These are phyloP conservation scores for Puma concolor DNA, from an alignment of 2,113 vertebrate genomes.

Conservation along the genomic window DNA sequence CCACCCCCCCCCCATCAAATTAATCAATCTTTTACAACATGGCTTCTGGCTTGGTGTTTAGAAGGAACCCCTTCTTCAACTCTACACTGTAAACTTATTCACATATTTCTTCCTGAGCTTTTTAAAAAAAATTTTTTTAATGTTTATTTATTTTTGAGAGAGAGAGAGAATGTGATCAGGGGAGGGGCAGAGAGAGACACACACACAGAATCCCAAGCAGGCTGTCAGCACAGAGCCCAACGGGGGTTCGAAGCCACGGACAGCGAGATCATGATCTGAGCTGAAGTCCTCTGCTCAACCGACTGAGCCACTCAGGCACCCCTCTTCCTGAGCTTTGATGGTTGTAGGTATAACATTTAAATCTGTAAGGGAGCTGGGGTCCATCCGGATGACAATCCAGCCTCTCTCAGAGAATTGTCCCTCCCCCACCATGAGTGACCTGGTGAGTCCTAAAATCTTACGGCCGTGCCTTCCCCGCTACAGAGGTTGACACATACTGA, in stretches of 20 bases:
- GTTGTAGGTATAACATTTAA: not conserved
- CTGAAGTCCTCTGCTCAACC: too few species aligned
- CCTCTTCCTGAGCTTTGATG: not conserved
- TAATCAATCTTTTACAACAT: not conserved
- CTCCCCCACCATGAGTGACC: not conserved
- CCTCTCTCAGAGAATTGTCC: not conserved
- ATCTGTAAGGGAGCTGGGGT: not conserved
- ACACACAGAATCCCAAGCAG: too few species aligned
- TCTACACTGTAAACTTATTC: not conserved
- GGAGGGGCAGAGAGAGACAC: too few species aligned
- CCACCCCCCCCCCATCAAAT: not conserved
- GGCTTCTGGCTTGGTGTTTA: not conserved
- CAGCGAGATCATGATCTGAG: too few species aligned
- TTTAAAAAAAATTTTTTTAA: too few species aligned
- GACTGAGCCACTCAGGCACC: too few species aligned
- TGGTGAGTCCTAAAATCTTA: not conserved
- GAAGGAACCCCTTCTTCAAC: not conserved
- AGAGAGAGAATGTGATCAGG: too few species aligned
- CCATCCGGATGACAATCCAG: not conserved
- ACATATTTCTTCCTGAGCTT: not conserved
- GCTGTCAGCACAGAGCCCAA: too few species aligned
- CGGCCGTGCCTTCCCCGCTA: not conserved
- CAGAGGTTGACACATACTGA: not conserved
- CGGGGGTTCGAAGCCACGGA: fast-evolving
- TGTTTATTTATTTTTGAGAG: too few species aligned